Percentiles rank a stretch among this genome's conserved stretches.
Evolutionary conservation across 1,140 invertebrate genomes (phyloP).

Genomic region (Caenorhabditis brenneri): DNA sequence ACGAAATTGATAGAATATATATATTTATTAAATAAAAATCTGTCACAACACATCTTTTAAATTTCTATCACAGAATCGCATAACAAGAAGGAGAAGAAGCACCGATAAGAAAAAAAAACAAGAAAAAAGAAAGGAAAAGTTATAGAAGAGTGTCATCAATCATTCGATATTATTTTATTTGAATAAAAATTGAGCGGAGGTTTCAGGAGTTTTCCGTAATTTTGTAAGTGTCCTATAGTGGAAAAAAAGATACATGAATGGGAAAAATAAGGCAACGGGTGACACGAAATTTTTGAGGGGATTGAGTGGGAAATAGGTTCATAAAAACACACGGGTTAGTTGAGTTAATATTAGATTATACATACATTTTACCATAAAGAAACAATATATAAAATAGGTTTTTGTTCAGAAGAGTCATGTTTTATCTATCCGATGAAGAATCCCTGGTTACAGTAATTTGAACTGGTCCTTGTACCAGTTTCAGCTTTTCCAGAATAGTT

Average conservation of each 20-base stretch:
- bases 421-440: not conserved
- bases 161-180: not conserved
- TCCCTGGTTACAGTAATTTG: slow-evolving; percentile 45
- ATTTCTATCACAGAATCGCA: not conserved
- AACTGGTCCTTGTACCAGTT: slow-evolving; percentile 39
- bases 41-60: not conserved
- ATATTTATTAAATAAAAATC: not conserved
- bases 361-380: not conserved
- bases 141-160: not conserved
- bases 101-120: not conserved
- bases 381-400: not conserved
- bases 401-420: not conserved
- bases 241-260: not conserved
- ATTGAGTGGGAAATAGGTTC: not conserved
- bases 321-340: not conserved
- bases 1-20: not conserved
- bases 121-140: not conserved
- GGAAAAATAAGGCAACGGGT: not conserved
- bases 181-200: not conserved
- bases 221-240: slow-evolving; percentile 10
- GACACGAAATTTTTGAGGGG: not conserved
- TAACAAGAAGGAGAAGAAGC: not conserved
- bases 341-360: not conserved
- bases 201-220: not conserved
- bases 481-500: slow-evolving; percentile 60